A percentile compares a stretch with the other conserved stretches of the same genome.
phyloP scores from a whole-genome alignment of 2,113 vertebrate species.

The Crotalus helleri region DNA sequence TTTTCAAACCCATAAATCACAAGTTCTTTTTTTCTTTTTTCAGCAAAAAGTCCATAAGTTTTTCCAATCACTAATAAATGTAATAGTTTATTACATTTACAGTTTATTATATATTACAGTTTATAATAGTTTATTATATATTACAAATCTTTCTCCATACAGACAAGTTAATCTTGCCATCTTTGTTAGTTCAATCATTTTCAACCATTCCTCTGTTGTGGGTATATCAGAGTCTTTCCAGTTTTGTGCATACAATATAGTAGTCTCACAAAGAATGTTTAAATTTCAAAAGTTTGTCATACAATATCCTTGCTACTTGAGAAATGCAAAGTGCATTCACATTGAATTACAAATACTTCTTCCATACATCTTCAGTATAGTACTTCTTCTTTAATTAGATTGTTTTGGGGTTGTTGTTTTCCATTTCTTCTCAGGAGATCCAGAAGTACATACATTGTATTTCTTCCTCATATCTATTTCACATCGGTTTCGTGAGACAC shows the following conservation, averaged over 20 bases:
- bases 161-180: neutral
- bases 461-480: neutral
- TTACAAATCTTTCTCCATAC: neutral
- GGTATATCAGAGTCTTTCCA: neutral
- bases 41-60: neutral
- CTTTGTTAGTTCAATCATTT: neutral
- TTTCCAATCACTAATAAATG: neutral
- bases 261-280: neutral
- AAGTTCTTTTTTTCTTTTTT: neutral
- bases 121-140: too few species aligned
- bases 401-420: neutral
- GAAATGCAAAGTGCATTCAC: neutral
- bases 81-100: neutral
- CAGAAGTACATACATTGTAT: neutral
- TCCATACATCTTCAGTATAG: conserved; percentile 3
- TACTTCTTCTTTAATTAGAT: neutral
- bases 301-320: neutral
- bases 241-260: neutral
- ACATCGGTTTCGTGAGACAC: neutral
- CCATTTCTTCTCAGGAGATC: neutral
- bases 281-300: neutral
- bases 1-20: neutral
- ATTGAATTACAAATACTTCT: accelerated
- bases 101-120: too few species aligned
- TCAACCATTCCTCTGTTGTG: neutral